These are phyloP conservation scores for Pomatostomus ruficeps DNA, from an alignment of 2,113 vertebrate species.

Conservation along the genomic window DNA sequence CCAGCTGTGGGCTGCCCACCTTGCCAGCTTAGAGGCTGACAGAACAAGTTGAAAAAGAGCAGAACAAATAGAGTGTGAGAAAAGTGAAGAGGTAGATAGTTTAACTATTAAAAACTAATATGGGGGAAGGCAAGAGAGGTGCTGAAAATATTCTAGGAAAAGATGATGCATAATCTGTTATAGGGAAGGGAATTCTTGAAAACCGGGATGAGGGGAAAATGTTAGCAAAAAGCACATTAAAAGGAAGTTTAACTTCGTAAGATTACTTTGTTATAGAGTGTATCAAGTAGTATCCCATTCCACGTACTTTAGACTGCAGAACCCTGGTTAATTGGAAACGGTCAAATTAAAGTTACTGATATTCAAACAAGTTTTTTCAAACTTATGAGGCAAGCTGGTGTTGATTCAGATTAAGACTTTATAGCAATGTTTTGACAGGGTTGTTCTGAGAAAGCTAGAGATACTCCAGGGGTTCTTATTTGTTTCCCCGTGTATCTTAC, in stretches of 20 bases:
- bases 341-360: background rate
- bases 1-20: background rate
- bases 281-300: background rate
- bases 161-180: background rate
- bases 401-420: background rate
- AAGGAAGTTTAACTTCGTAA: background rate
- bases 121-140: background rate
- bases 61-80: background rate
- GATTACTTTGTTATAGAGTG: background rate
- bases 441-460: background rate
- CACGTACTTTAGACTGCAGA: background rate
- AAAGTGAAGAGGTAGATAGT: background rate
- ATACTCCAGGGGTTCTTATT: background rate
- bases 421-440: background rate
- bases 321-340: rapidly evolving
- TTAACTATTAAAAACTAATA: background rate
- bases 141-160: background rate
- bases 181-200: background rate
- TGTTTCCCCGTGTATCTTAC: background rate
- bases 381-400: background rate
- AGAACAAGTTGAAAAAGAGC: background rate
- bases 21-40: background rate
- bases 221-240: background rate
- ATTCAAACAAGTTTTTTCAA: background rate
- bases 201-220: background rate